Conservation (phyloP, 2,113 vertebrate genomes). For the Datnioides undecimradiatus region DNA sequence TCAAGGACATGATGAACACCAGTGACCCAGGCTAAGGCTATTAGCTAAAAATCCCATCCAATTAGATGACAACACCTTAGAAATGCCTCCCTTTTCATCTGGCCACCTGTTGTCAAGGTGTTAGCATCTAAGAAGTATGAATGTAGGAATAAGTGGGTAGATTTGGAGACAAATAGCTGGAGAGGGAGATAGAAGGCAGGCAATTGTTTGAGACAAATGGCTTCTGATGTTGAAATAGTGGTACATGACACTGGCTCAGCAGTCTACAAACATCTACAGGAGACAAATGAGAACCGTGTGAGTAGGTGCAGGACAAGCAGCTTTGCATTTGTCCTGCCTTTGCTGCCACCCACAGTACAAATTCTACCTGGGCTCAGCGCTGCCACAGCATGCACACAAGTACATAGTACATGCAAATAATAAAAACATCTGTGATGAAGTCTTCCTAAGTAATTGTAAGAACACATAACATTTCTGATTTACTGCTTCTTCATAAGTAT, state of each 20-base stretch:
- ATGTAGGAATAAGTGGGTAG: constrained; percentile 15
- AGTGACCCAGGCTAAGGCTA: constrained; percentile 22
- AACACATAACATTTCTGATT: neutral
- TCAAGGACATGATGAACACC: constrained; percentile 46
- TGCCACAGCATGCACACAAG: neutral
- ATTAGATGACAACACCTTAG: neutral
- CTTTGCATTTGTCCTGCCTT: neutral
- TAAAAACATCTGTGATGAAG: neutral
- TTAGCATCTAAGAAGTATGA: neutral
- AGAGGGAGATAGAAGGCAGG: constrained; percentile 9
- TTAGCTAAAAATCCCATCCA: constrained; percentile 3
- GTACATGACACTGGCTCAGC: constrained; percentile 27
- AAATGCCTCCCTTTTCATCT: constrained; percentile 25
- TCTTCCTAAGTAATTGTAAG: neutral
- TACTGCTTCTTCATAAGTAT: neutral
- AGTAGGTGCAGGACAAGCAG: neutral
- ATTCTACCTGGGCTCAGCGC: neutral
- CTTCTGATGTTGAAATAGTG: constrained; percentile 45
- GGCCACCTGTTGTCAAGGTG: constrained; percentile 57
- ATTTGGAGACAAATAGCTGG: constrained; percentile 3
- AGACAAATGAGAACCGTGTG: constrained; percentile 33
- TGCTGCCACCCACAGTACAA: constrained; percentile 46
- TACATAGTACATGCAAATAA: neutral
- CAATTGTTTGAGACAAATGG: constrained; percentile 37
- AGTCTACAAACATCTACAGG: constrained; percentile 47